Evolutionary conservation across 2,113 vertebrate species (phyloP), one percentile per base, ranked within the genome.

Genomic region (Gulo gulo): DNA sequence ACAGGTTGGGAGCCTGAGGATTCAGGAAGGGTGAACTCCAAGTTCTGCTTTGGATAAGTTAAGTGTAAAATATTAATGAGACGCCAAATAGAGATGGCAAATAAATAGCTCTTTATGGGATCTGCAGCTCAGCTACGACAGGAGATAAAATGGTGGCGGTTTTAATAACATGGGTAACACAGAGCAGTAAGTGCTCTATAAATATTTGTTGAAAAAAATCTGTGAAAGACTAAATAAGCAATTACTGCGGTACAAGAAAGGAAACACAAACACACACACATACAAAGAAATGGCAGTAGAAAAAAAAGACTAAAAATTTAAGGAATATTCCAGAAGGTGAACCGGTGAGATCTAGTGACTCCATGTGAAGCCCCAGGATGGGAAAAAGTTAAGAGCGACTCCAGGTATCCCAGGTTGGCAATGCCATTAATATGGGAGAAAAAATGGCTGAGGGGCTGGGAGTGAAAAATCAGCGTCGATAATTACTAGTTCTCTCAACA

Each of bases 401-500:
- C 65, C 13, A 67, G 59, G 24, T 18, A n/a, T 80, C 24, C 61
- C 4, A 67, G 42, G 9, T 94, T 78, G 5, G 10, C 11, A 73
- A 65, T 73, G 29, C 26, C 65, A 82, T 93, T 81, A 91, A 63
- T 78, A 82, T 34, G 50, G 21, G 23, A 31, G 16, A 15, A 65
- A 59, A 83, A 94, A 81, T 42, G 74, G 47, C 23, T 34, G 39
- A 14, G 55, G 57, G 21, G 78, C 36, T 69, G 59, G 34, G 45
- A n/a, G 16, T 4, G 18, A 93, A 96, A 96, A 97, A 82, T 94
- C 88, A 88, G 50, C 73, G 21, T 65, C 87, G 81, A 61, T 84
- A 78, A 88, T 96, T 84, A 91, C 92, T 97, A 92, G 24, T 67
- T 88, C 42, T 86, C 79, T 73, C 88, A 85, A 78, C 45, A 97